Evolutionary conservation across 2,888 invertebrate genomes (phyloP), one percentile per base, ranked within the genome.

Genomic region (Amphipoea lucens): DNA sequence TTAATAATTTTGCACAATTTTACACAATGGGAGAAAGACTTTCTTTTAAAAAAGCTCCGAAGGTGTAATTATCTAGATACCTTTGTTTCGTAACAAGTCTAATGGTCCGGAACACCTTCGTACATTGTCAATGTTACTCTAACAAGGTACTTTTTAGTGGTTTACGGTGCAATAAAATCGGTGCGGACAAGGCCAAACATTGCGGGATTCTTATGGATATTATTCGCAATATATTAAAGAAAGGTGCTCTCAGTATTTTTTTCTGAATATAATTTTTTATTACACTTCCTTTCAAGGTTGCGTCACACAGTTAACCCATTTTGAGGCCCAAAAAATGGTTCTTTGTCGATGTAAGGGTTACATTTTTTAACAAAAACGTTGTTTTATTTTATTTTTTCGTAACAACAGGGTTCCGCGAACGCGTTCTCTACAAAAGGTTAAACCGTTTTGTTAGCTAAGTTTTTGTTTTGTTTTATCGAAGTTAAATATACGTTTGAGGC

Each of bases 401-500:
- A 89, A 84, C 78, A 88, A 88, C 92, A 91, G 92, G 94, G 90
- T 96, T 96, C 97, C 93, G 93, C 95, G 97, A 97, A 97, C 92
- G 95, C 95, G 95, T 94, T 92, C 87, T 86, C 88, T 88, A 96
- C 96, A 97, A 96, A 95, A 94, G 94, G 90, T 91, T 93, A 86
- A 91, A 92, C 91, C 92, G 93, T 94, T 96, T 95, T 95, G 94
- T 95, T 95, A 94, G 91, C 90, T 76, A 88, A 88, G 91, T 93
- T 94, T 95, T 96, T 95, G 95, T 95, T 95, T 95, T 96, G 92
- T 96, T 96, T 96, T 95, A 95, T 95, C 93, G 91, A 92, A 95
- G 87, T 94, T 96, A 97, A 96, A 96, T 96, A 96, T 96, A 96
- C 94, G 96, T 95, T 95, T 93, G 92, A 90, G 91, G 93, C 95